Evolutionary conservation across 2,797 vertebrate species (phyloP).

Genomic region (Chrosomus eos): DNA sequence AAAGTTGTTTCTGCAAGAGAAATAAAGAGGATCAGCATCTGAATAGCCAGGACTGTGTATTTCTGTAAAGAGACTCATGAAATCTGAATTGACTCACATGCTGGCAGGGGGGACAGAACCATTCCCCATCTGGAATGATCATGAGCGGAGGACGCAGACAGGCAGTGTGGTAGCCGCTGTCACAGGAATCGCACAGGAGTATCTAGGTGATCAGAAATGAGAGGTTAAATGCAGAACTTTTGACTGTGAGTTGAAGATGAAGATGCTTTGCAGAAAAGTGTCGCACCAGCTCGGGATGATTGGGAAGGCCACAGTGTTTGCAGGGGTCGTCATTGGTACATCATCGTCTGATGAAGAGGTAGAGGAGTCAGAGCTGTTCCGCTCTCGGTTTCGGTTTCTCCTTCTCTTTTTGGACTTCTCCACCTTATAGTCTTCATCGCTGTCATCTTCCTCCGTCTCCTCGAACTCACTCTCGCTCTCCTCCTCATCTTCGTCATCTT

Average conservation of each 20-base stretch:
- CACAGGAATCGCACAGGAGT: constrained; percentile 94
- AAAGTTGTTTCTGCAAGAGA: constrained; percentile 88
- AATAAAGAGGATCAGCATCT: background rate
- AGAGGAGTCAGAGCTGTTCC: constrained; percentile 76
- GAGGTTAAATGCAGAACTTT: background rate
- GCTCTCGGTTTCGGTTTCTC: constrained; percentile 68
- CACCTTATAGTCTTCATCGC: constrained; percentile 76
- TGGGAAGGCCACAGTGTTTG: constrained; percentile 98
- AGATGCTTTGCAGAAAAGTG: background rate
- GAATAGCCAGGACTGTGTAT: background rate
- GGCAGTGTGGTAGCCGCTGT: constrained; percentile 96
- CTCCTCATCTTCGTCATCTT: constrained; percentile 64
- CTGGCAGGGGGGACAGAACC: constrained; percentile 98
- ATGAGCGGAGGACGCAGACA: constrained; percentile 97
- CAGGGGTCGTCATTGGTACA: constrained; percentile 94
- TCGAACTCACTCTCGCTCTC: constrained; percentile 69
- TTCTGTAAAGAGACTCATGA: background rate
- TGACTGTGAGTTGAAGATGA: background rate
- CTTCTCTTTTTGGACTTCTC: constrained; percentile 65
- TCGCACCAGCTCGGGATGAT: constrained; percentile 94
- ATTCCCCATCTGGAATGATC: constrained; percentile 97
- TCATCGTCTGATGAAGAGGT: constrained; percentile 81
- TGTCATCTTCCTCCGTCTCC: constrained; percentile 66
- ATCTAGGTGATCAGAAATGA: constrained; percentile 81
- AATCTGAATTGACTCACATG: constrained; percentile 79